A percentile compares a stretch with the other conserved stretches of the same genome.
phyloP scores from a whole-genome alignment of 1,140 invertebrate genomes.

The Drosophila takahashii region DNA sequence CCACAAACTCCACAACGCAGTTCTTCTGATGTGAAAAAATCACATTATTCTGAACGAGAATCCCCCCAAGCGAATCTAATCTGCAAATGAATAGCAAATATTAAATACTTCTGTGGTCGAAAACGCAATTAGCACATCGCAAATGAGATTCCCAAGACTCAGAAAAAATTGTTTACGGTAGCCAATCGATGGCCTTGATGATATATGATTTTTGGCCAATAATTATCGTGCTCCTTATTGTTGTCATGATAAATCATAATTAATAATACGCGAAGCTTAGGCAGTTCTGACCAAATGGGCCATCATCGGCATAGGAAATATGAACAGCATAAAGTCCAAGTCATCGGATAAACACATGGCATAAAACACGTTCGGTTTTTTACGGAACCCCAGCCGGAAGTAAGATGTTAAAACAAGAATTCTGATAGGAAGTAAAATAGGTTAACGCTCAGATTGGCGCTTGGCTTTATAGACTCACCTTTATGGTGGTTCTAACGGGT shows the following conservation, averaged over 20 bases:
- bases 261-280: constrained; percentile 24
- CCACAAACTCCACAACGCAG: constrained; percentile 22
- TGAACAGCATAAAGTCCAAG: constrained; percentile 29
- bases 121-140: constrained; percentile 39
- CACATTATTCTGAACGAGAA: constrained; percentile 19
- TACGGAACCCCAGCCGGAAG: constrained; percentile 50
- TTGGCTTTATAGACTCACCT: constrained; percentile 56
- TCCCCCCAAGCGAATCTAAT: constrained; percentile 30
- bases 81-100: constrained; percentile 29
- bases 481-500: constrained; percentile 72
- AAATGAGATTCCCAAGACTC: constrained; percentile 38
- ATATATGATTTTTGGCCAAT: constrained; percentile 22
- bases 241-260: constrained; percentile 51
- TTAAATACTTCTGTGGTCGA: neutral
- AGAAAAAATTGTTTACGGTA: constrained; percentile 24
- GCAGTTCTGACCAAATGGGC: constrained; percentile 55
- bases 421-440: constrained; percentile 77
- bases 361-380: constrained; percentile 61
- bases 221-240: constrained; percentile 44
- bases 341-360: constrained; percentile 61
- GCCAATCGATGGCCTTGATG: constrained; percentile 18
- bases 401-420: constrained; percentile 58
- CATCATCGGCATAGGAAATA: constrained; percentile 47
- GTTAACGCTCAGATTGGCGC: constrained; percentile 67
- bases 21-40: constrained; percentile 3